phyloP scores from a whole-genome alignment of 2,888 invertebrate genomes.

The Nephrotoma guestfalica region DNA sequence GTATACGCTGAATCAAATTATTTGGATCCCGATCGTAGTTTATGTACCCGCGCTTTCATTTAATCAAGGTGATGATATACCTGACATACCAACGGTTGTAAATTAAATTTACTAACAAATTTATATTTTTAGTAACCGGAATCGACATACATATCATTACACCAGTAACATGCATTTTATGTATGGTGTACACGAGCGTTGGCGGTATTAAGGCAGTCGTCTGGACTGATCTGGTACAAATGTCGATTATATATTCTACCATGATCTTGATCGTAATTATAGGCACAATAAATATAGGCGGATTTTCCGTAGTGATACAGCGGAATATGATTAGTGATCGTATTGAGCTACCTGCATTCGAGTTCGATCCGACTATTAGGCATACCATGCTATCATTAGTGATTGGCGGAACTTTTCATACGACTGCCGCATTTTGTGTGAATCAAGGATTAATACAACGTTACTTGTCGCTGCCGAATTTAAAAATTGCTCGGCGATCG shows the following conservation, averaged over 20 bases:
- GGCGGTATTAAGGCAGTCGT: conserved; percentile 53
- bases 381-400: conserved; percentile 60
- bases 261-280: conserved; percentile 58
- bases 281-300: conserved; percentile 59
- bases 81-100: neutral
- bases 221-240: conserved; percentile 68
- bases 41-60: conserved; percentile 66
- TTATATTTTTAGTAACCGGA: conserved; percentile 33
- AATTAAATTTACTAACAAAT: neutral
- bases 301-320: conserved; percentile 45
- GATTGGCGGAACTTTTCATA: conserved; percentile 58
- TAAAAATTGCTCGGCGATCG: neutral
- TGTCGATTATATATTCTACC: conserved; percentile 33
- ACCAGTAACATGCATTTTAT: conserved; percentile 50
- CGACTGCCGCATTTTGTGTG: conserved; percentile 30
- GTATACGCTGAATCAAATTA: neutral
- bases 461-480: conserved; percentile 53
- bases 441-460: conserved; percentile 80
- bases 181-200: neutral
- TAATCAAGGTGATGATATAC: conserved; percentile 39
- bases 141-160: conserved; percentile 68
- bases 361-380: conserved; percentile 59
- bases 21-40: conserved; percentile 24
- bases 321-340: conserved; percentile 53
- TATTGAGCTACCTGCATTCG: conserved; percentile 54